Conservation (phyloP, 1,140 invertebrate species). For the Theocolax elegans region DNA sequence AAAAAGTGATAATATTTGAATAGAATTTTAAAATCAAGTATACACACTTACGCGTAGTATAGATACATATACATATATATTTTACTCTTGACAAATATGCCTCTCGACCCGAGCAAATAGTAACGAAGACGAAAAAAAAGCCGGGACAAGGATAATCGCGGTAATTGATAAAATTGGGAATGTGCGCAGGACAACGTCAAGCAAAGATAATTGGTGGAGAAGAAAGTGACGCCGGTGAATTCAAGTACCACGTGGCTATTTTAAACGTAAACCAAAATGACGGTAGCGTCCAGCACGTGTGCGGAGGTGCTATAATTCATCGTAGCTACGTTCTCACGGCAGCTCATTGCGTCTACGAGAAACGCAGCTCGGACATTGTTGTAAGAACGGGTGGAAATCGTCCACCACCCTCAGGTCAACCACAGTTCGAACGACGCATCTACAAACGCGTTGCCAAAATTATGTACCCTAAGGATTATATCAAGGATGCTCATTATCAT, state of each 20-base stretch:
- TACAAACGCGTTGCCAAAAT: not conserved
- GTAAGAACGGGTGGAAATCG: not conserved
- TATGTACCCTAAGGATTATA: slow-evolving; percentile 9
- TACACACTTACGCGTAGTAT: too few species aligned
- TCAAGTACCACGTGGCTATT: not conserved
- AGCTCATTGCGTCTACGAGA: slow-evolving; percentile 1
- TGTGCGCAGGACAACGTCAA: not conserved
- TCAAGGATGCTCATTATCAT: slow-evolving; percentile 4
- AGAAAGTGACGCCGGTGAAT: not conserved
- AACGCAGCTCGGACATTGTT: not conserved
- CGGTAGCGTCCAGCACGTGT: not conserved
- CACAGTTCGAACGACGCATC: not conserved
- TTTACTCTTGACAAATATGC: too few species aligned
- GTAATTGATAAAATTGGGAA: not conserved
- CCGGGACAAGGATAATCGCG: too few species aligned
- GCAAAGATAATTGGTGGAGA: not conserved
- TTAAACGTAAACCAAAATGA: not conserved
- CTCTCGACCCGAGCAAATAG: too few species aligned
- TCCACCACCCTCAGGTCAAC: not conserved
- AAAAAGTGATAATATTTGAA: too few species aligned
- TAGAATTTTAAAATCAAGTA: too few species aligned
- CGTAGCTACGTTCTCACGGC: not conserved
- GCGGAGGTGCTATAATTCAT: slow-evolving; percentile 8
- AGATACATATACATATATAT: too few species aligned
- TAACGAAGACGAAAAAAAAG: too few species aligned